Conservation (phyloP, 1,140 invertebrate species). For the Caenorhabditis briggsae region DNA sequence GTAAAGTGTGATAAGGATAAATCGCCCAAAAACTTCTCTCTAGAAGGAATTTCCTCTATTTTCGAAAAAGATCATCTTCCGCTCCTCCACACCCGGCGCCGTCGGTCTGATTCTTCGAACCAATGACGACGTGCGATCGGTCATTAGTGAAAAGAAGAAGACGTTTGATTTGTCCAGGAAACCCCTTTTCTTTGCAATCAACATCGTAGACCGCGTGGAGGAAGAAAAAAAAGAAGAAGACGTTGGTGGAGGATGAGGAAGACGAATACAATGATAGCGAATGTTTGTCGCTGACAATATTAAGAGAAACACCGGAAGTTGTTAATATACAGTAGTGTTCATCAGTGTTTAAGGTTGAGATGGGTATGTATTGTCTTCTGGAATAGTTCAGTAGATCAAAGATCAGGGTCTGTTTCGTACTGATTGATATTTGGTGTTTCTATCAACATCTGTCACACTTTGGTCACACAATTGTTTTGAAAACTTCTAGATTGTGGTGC, state of each 20-base stretch:
- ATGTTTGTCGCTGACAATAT: constrained; percentile 29
- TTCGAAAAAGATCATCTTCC: constrained; percentile 1
- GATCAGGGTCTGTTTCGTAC: not conserved
- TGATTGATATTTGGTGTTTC: not conserved
- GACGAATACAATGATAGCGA: constrained; percentile 21
- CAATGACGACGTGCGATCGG: constrained; percentile 29
- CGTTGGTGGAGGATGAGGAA: not conserved
- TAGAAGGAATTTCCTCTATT: not conserved
- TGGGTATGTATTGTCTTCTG: not conserved
- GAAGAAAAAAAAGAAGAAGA: not conserved
- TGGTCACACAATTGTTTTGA: constrained; percentile 6
- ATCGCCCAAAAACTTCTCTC: not conserved
- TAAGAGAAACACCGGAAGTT: constrained; percentile 43
- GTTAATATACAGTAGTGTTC: not conserved
- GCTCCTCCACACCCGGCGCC: not conserved
- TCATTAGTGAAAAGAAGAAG: not conserved
- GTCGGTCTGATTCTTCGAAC: constrained; percentile 26
- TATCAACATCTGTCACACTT: not conserved
- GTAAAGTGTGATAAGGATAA: not conserved
- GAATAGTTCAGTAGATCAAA: not conserved
- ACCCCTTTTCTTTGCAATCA: constrained; percentile 32
- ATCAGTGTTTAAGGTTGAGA: too few relatives aligned
- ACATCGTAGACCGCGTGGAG: constrained; percentile 44
- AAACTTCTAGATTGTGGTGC: not conserved
- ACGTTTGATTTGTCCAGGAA: constrained; percentile 28